These are phyloP conservation scores for Gila orcuttii DNA, from an alignment of 2,113 vertebrate species.

Conservation along the genomic window DNA sequence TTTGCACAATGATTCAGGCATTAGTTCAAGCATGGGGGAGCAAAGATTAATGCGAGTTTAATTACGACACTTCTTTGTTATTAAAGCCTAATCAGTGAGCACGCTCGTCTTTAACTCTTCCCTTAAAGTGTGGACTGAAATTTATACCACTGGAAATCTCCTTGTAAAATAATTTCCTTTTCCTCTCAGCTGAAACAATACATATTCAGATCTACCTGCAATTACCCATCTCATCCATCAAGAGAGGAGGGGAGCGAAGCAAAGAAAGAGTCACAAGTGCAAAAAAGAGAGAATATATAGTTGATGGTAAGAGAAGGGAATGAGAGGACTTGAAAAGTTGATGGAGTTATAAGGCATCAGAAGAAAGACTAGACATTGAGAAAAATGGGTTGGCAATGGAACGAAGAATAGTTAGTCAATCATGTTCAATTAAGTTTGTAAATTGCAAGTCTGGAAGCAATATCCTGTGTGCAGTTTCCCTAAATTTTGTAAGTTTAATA, in stretches of 20 bases:
- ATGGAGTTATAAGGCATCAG: not conserved
- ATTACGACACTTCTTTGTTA: conserved; percentile 78
- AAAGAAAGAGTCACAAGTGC: not conserved
- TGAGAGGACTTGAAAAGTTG: not conserved
- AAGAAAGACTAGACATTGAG: not conserved
- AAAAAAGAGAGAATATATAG: not conserved
- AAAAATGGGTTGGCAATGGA: not conserved
- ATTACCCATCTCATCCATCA: conserved; percentile 60
- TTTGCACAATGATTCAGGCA: conserved; percentile 78
- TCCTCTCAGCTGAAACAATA: conserved; percentile 51
- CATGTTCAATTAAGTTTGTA: not conserved
- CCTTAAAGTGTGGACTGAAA: conserved; percentile 69
- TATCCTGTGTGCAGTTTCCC: not conserved
- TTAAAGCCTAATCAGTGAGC: conserved; percentile 77
- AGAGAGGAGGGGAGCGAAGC: conserved; percentile 12
- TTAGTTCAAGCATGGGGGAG: conserved; percentile 69
- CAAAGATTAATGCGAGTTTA: conserved; percentile 79
- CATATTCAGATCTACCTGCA: conserved; percentile 54
- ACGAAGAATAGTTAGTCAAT: not conserved
- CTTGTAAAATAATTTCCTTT: conserved; percentile 60
- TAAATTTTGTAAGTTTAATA: not conserved
- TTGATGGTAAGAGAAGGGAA: conserved; percentile 6
- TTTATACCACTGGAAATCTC: conserved; percentile 61
- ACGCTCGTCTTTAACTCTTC: conserved; percentile 76
- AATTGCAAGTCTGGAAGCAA: not conserved